Evolutionary conservation across 2,113 vertebrate genomes (phyloP).

Genomic region (Centropus bengalensis): DNA sequence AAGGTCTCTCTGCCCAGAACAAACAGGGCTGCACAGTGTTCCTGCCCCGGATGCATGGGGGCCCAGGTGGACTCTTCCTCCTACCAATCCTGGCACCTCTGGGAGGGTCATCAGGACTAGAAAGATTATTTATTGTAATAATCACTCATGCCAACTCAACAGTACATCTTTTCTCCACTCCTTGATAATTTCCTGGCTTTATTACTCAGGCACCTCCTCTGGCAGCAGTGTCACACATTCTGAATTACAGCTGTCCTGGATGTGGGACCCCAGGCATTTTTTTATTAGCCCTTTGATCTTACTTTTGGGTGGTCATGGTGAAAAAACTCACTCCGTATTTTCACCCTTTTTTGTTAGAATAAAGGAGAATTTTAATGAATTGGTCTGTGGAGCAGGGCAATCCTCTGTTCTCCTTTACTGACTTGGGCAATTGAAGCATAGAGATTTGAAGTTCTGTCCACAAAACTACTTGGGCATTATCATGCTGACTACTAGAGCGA

Average conservation of each 20-base stretch:
- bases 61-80: not conserved
- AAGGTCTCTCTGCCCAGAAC: not conserved
- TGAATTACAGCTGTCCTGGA: not conserved
- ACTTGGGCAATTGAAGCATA: not conserved
- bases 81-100: not conserved
- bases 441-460: not conserved
- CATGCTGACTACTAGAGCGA: not conserved
- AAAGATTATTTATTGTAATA: not conserved
- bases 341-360: not conserved
- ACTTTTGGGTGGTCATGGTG: not conserved
- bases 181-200: not conserved
- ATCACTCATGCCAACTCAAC: not conserved
- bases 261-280: not conserved
- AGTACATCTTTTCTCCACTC: not conserved
- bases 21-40: not conserved
- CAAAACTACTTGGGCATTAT: not conserved
- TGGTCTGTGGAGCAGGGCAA: not conserved
- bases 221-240: not conserved
- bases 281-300: not conserved
- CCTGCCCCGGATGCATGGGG: rapidly evolving
- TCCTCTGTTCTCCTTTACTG: not conserved
- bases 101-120: not conserved
- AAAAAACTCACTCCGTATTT: not conserved
- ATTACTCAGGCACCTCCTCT: not conserved
- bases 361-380: not conserved